Evolutionary conservation across 2,888 invertebrate species (phyloP), one percentile per base, ranked within the genome.

Genomic region (Himalopsyche anomala): DNA sequence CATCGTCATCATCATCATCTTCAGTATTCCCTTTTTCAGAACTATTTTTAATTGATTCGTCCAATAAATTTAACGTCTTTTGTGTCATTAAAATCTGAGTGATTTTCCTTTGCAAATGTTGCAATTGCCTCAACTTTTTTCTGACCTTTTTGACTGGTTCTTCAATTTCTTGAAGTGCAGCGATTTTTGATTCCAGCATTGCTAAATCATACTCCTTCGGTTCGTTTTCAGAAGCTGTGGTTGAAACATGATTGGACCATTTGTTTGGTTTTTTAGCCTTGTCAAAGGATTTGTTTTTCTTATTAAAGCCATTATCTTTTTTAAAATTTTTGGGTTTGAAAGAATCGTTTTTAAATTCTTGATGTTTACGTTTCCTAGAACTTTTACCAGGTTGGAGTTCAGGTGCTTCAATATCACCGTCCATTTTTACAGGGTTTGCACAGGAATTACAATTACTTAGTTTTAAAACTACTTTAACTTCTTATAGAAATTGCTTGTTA

Each of bases 71-170:
- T 38, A 87, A 84, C 19, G 83, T 87, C 40, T 87, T 40, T 51
- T 86, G 80, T 3, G 88, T 88, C 74, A 87, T 69, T 12, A 83
- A 45, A 4, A 83, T 84, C 62, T 88, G 88, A 2, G 62, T 83
- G 54, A 87, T 85, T 45, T 85, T 87, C 56, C 84, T 87, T 42
- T 87, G 87, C 17, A 88, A 51, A 83, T 85, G 85, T 80, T 88
- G 85, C 36, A 88, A 55, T 69, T 86, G 87, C 45, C 88, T 80
- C 56, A 88, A 79, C 55, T 88, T 88, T 82, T 88, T 88, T 40
- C 86, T 84, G 8, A 84, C 17, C 74, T 88, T 88, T 56, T 87
- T 87, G 19, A 12, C 79, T 1, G 86, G 86, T n/a, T 88, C 88
- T 56, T 84, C 83, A 4, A 86, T 45, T 38, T 82, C 85, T 45